Evolutionary conservation across 2,797 vertebrate species (phyloP), one percentile per base, ranked within the genome.

Genomic region (Crypturellus tataupa): DNA sequence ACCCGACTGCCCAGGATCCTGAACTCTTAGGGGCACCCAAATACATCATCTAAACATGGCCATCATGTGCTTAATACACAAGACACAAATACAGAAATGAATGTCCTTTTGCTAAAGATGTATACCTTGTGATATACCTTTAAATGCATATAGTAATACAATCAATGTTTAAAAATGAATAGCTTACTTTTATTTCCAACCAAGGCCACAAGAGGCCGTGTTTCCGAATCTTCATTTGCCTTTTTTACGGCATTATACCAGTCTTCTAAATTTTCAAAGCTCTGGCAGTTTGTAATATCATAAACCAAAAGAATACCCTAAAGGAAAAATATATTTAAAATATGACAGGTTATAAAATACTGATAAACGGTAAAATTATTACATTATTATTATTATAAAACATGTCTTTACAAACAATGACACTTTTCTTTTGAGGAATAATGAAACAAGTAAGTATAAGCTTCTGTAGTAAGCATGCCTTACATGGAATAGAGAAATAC

Each of bases 101-200:
- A 42, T 23, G 85, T 56, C 24, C 25, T 51, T 85, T 72, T 79
- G 67, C 9, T 63, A 55, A 69, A 56, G 33, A 58, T 8, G 60
- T 24, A 64, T n/a, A 33, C 3, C 25, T 42, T 56, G 70, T 56
- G 42, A 18, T 1, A 3, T n/a, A 89, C 69, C 58, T 72, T 87
- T 44, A 87, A 59, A 80, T 14, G 76, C 49, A 24, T n/a, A 75
- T 39, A 79, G 31, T 59, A 87, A 62, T 94, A 87, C 15, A 87
- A 71, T 60, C 55, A 89, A 87, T 59, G 91, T 46, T 76, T 81
- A 95, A 89, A 65, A 44, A 95, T 40, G 13, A 93, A 60, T 25
- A 89, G 98, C 99, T 99, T 98, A 99, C 99, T 98, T 98, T 99
- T 99, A 98, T 99, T 99, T 96, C 99, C 99, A 94, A 99, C 98